Conservation (phyloP, 2,113 vertebrate genomes). For the Puma concolor region DNA sequence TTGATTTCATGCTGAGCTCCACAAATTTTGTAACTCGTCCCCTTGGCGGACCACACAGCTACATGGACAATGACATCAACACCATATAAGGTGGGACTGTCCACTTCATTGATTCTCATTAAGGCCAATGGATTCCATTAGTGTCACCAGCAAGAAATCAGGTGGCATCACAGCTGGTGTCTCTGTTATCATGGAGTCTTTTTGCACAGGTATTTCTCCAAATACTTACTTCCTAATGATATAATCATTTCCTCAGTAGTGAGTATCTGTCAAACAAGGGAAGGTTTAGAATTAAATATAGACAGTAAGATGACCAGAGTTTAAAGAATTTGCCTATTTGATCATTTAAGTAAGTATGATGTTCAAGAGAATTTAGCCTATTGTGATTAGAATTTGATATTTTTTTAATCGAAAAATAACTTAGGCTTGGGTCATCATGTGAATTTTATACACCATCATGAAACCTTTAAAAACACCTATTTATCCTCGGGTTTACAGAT, state of each 20-base stretch:
- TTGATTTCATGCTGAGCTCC: not conserved
- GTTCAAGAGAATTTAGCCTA: not conserved
- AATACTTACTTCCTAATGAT: not conserved
- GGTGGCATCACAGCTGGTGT: not conserved
- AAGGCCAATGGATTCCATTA: not conserved
- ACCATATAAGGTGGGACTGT: not conserved
- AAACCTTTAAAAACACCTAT: not conserved
- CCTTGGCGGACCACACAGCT: not conserved
- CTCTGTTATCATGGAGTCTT: not conserved
- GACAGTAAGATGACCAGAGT: not conserved
- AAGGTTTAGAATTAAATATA: not conserved
- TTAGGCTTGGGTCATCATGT: not conserved
- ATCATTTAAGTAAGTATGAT: not conserved
- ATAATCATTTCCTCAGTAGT: not conserved
- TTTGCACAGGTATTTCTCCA: not conserved
- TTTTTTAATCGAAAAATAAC: not conserved
- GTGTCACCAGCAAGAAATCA: not conserved
- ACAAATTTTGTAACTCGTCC: not conserved
- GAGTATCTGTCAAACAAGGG: not conserved
- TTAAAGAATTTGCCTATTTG: not conserved
- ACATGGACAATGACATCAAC: not conserved
- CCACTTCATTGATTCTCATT: rapidly evolving
- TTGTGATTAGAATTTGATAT: not conserved
- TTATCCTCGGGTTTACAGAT: not conserved
- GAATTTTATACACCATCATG: not conserved